Base-by-base conservation (phyloP, 2,797 vertebrate genomes). In the Triplophysa yarkandensis region DNA sequence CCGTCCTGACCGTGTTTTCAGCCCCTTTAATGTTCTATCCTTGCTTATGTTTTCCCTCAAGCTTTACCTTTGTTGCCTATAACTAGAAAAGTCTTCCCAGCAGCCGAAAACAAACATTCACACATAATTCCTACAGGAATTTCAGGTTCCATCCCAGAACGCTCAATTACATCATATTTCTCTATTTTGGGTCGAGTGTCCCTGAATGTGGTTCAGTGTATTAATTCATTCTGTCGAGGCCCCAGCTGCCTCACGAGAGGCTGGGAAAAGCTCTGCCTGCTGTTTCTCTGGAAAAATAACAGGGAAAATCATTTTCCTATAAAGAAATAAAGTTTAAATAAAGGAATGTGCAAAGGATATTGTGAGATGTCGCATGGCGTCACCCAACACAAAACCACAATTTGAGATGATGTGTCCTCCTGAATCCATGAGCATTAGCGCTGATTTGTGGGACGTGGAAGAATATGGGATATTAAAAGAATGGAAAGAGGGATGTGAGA, bases 261-360 rank as follows among this genome's bases (percentile, higher is more conserved):
- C 10, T 30, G 54, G 6, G 17, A 57, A 28, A 57, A 57, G 27
- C 27, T 1, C 2, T 52, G 27, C 16, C 11, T 4, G 4, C 0
- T 13, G 14, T 16, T 54, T 54, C 4, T 54, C 13, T 6, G 4
- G 25, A 14, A 30, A 30, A 57, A 55, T 16, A 55, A 27, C 13
- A 27, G 13, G 7, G 28, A 28, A 25, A 25, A 27, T 14, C 14
- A 54, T 25, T 10, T 55, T 84, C 82, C 80, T 85, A 76, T 78
- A 80, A 81, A 87, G 89, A 88, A 90, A 89, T 86, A 81, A 89
- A 87, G 90, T 90, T 87, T 81, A 81, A 85, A 77, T 85, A 21
- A 81, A 62, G 77, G 69, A 65, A 57, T 65, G 17, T 36, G 71
- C 27, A 36, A n/a, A 43, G 48, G 41, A 52, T 83, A 82, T 84